These are phyloP conservation scores for Cactoblastis cactorum DNA, from an alignment of 2,888 invertebrate species.

Conservation along the genomic window DNA sequence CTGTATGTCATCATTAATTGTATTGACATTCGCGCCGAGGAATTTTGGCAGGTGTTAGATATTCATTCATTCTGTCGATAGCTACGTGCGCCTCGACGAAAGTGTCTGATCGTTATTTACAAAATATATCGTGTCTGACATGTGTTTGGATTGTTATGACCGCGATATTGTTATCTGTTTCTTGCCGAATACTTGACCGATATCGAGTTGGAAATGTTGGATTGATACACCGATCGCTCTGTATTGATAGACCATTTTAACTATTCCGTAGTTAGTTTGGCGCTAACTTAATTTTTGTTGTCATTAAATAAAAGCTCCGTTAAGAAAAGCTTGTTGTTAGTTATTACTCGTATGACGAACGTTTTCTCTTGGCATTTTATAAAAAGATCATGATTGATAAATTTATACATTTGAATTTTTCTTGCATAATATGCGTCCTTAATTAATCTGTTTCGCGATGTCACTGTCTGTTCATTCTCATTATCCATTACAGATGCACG, in stretches of 20 bases:
- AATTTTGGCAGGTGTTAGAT: constrained; percentile 2
- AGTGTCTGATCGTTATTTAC: constrained; percentile 26
- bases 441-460: no score
- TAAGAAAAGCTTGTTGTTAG: no score
- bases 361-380: no score
- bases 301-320: no score
- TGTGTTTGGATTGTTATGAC: constrained; percentile 26
- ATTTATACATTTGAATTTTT: no score
- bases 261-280: neutral
- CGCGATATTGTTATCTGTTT: constrained; percentile 31
- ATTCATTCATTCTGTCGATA: constrained; percentile 1
- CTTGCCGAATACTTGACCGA: constrained; percentile 33
- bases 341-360: no score
- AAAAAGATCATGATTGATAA: no score
- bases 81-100: neutral
- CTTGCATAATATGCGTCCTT: no score
- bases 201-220: constrained; percentile 27
- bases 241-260: neutral
- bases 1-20: neutral
- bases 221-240: neutral
- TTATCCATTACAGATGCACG: no score
- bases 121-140: constrained; percentile 31
- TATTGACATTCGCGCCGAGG: neutral
- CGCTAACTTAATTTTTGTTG: no score
- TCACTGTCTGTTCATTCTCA: no score